Percentiles rank a stretch among this genome's conserved stretches.
Evolutionary conservation across 2,888 invertebrate genomes (phyloP).

Genomic region (Papilio gigon): DNA sequence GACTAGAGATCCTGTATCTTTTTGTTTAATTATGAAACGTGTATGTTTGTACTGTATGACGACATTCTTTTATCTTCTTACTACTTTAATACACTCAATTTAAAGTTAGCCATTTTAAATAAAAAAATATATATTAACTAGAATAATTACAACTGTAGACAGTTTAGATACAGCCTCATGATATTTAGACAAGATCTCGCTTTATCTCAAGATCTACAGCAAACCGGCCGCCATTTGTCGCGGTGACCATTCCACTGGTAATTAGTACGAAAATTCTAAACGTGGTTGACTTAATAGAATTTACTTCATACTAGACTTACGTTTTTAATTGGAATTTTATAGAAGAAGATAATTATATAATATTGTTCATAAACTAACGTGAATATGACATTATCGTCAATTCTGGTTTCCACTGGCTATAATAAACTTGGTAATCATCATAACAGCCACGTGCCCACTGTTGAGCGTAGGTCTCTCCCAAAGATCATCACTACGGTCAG

Average conservation of each 20-base stretch:
- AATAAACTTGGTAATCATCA: too few relatives aligned
- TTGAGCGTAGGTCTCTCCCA: too few relatives aligned
- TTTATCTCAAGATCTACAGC: slow-evolving; percentile 37
- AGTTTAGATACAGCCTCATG: slow-evolving; percentile 52
- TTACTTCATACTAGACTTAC: too few relatives aligned
- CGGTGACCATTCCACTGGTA: slow-evolving; percentile 51
- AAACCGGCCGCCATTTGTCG: slow-evolving; percentile 42
- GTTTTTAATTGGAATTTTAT: too few relatives aligned
- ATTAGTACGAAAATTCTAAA: slow-evolving; percentile 51
- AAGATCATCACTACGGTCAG: too few relatives aligned
- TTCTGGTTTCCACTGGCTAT: too few relatives aligned
- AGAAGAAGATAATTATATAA: too few relatives aligned
- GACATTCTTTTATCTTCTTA: background rate
- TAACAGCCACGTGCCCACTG: too few relatives aligned
- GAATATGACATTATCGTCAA: too few relatives aligned
- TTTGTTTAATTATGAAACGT: background rate
- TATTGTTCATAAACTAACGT: too few relatives aligned
- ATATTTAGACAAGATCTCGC: slow-evolving; percentile 53
- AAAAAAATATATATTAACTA: background rate
- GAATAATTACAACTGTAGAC: slow-evolving; percentile 11
- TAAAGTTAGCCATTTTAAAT: background rate
- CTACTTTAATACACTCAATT: background rate
- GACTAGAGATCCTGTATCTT: too few relatives aligned
- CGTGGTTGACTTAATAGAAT: slow-evolving; percentile 42
- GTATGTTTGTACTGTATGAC: background rate